A percentile compares a stretch with the other conserved stretches of the same genome.
phyloP scores from a whole-genome alignment of 2,113 vertebrate genomes.

The Pipra filicauda region DNA sequence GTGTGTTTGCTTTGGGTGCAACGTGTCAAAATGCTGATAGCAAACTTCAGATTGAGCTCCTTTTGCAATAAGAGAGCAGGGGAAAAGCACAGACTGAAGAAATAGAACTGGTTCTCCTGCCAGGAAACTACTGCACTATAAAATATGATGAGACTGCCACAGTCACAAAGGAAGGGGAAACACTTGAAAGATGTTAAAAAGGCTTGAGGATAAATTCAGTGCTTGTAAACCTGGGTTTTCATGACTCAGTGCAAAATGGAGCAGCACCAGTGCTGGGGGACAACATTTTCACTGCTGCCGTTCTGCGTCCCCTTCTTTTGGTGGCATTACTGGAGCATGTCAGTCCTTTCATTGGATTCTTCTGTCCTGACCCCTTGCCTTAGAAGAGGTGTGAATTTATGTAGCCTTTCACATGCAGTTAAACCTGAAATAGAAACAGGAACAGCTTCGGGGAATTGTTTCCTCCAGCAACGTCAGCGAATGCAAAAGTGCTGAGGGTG shows the following conservation, averaged over 20 bases:
- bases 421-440: neutral
- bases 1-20: neutral
- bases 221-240: neutral
- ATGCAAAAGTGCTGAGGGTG: neutral
- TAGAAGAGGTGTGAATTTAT: neutral
- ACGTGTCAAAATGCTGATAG: neutral
- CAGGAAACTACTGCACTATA: neutral
- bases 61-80: constrained; percentile 56
- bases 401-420: neutral
- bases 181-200: neutral
- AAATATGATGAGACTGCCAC: neutral
- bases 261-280: fast-evolving
- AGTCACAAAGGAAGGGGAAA: neutral
- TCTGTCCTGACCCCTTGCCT: neutral
- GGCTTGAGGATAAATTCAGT: neutral
- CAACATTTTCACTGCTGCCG: neutral
- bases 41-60: neutral
- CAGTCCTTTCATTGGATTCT: neutral
- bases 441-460: neutral
- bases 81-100: constrained; percentile 61
- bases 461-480: neutral
- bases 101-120: neutral
- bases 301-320: neutral
- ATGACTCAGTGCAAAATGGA: neutral
- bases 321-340: neutral